Conservation (phyloP, 2,888 invertebrate genomes). For the Oscheius sp. region DNA sequence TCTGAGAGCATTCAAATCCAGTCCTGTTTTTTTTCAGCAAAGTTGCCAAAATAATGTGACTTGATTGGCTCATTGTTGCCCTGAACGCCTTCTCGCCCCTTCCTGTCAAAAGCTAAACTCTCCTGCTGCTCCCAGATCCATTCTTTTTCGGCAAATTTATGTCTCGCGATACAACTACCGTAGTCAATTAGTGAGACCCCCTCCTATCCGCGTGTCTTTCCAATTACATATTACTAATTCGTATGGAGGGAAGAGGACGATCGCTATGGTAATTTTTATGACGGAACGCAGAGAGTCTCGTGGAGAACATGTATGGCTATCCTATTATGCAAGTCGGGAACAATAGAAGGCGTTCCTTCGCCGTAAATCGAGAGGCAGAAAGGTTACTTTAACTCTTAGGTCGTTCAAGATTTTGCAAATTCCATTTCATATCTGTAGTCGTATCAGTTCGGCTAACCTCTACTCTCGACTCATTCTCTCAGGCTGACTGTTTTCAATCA, state of each 20-base stretch:
- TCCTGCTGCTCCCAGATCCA: background rate
- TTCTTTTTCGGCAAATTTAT: conserved; percentile 16
- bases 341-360: too few relatives aligned
- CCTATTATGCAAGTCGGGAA: too few relatives aligned
- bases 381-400: too few relatives aligned
- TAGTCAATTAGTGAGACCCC: conserved; percentile 18
- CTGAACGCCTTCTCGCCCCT: conserved; percentile 26
- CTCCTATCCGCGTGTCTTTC: conserved; percentile 13
- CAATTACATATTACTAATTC: conserved; percentile 35
- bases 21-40: background rate
- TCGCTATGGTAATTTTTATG: conserved; percentile 38
- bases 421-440: too few relatives aligned
- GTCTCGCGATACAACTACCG: conserved; percentile 8
- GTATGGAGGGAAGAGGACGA: conserved; percentile 8
- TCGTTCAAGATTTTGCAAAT: too few relatives aligned
- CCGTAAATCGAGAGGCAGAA: too few relatives aligned
- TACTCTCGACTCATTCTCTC: too few relatives aligned
- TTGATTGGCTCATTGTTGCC: conserved; percentile 35
- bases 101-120: conserved; percentile 5
- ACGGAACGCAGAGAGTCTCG: background rate
- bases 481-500: too few relatives aligned
- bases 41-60: conserved; percentile 30
- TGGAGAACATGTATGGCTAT: too few relatives aligned
- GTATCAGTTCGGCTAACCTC: too few relatives aligned
- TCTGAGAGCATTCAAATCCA: too few relatives aligned